Evolutionary conservation across 2,113 vertebrate species (phyloP), one percentile per base, ranked within the genome.

Genomic region (Prunella fulvescens): DNA sequence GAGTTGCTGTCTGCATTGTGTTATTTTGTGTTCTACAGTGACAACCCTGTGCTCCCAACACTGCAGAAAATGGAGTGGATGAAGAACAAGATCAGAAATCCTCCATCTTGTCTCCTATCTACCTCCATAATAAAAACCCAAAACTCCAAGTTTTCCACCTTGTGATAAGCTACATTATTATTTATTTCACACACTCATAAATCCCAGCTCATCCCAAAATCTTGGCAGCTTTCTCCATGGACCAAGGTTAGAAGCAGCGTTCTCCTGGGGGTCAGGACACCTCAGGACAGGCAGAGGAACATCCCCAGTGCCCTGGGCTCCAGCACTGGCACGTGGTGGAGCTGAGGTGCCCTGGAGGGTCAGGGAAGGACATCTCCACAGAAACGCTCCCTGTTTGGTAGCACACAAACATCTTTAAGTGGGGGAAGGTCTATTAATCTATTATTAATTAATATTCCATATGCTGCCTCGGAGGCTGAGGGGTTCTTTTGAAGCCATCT

Each of bases 361-460:
- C 67, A 9, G 24, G 0, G 7, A 40, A 83, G 90, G 81, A 60
- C 9, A 0, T 47, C 42, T 42, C 42, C 14, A 42, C 14, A 73
- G 77, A 40, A 58, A 4, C 35, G 80, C 47, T 23, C 35, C 65
- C 25, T 19, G 82, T 60, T 79, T 45, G 50, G 35, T 11, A 57
- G 81, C 12, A 1, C 91, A 88, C 81, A 76, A 78, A 42, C 77
- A 77, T 62, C 88, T 96, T 83, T 45, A 93, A 91, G 54, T 48
- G 79, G 74, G 67, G 69, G 76, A 84, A 94, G 89, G 81, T 96
- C 91, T 90, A 96, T 97, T 97, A 97, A 97, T 97, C 92, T 92
- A 96, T 97, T 94, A 97, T 97, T 97, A 81, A 97, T 96, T 97
- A 84, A 96, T 97, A 94, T 95, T 96, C 94, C 91, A 33, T 94